Percentiles rank a stretch among this genome's conserved stretches.
These are phyloP conservation scores for Poeciliopsis gracilis DNA, from an alignment of 2,797 vertebrate species.

Conservation along the genomic window DNA sequence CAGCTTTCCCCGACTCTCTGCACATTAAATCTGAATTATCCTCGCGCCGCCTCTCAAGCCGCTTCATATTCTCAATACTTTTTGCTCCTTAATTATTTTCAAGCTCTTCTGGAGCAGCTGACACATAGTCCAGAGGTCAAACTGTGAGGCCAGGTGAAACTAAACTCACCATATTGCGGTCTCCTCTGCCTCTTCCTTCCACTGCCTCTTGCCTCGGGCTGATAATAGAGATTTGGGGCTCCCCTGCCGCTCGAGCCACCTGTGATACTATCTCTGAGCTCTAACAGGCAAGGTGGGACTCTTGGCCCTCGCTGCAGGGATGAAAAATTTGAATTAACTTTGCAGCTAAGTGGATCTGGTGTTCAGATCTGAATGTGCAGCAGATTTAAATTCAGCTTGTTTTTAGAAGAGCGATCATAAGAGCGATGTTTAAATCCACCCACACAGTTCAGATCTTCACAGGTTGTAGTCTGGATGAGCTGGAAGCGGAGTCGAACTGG, in stretches of 20 bases:
- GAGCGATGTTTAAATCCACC: not conserved
- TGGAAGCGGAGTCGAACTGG: not conserved
- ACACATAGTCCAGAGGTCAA: conserved; percentile 82
- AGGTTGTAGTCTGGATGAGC: not conserved
- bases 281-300: conserved; percentile 68
- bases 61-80: conserved; percentile 56
- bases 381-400: conserved; percentile 41
- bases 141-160: conserved; percentile 86
- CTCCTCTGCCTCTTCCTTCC: conserved; percentile 74
- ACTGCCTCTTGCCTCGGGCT: conserved; percentile 70
- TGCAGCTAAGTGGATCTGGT: conserved; percentile 58
- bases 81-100: conserved; percentile 84
- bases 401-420: too few relatives aligned
- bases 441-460: not conserved
- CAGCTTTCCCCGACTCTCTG: conserved; percentile 9
- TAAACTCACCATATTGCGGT: conserved; percentile 84
- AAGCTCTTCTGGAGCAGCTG: conserved; percentile 79
- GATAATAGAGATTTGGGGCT: conserved; percentile 78
- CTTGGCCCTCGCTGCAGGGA: conserved; percentile 60
- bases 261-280: conserved; percentile 80
- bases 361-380: conserved; percentile 46
- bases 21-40: not conserved
- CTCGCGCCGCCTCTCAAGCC: conserved; percentile 34
- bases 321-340: conserved; percentile 70
- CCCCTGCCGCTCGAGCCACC: conserved; percentile 81